phyloP scores from a whole-genome alignment of 2,113 vertebrate species.

The Proterorhinus semilunaris region DNA sequence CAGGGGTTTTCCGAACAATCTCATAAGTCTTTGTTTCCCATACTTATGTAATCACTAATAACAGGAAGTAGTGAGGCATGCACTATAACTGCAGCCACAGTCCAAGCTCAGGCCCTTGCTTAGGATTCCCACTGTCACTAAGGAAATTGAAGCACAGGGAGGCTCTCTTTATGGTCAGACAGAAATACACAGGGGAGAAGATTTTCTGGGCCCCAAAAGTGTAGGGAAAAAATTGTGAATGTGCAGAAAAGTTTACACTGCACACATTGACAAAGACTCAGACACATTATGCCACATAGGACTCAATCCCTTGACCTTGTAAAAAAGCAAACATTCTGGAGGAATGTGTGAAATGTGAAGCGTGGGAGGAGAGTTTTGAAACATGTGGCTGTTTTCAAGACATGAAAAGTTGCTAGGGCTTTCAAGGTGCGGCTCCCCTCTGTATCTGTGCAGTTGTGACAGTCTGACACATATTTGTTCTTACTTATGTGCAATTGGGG shows the following conservation, averaged over 20 bases:
- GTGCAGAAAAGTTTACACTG: constrained; percentile 45
- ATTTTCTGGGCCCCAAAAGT: constrained; percentile 32
- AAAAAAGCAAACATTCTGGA: constrained; percentile 60
- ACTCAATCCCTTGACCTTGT: constrained; percentile 52
- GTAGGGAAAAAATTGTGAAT: too few relatives aligned
- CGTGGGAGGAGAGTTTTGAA: constrained; percentile 68
- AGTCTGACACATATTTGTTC: constrained; percentile 50
- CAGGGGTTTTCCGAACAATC: constrained; percentile 28
- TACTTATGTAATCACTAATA: constrained; percentile 62
- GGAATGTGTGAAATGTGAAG: constrained; percentile 74
- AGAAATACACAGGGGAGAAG: constrained; percentile 61
- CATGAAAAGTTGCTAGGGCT: constrained; percentile 58
- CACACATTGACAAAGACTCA: constrained; percentile 39
- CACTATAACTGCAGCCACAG: constrained; percentile 61
- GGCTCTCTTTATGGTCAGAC: constrained; percentile 65
- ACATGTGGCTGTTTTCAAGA: constrained; percentile 63
- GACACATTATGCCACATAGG: constrained; percentile 35
- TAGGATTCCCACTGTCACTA: constrained; percentile 66
- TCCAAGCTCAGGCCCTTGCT: constrained; percentile 54
- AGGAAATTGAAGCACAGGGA: constrained; percentile 71
- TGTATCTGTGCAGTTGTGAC: constrained; percentile 39
- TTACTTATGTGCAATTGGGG: constrained; percentile 22
- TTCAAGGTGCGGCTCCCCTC: constrained; percentile 65
- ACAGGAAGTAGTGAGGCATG: constrained; percentile 68
- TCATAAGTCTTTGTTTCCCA: constrained; percentile 54